Base-by-base conservation (phyloP, 1,140 invertebrate species). In the Mycetomoellerius zeteki region DNA sequence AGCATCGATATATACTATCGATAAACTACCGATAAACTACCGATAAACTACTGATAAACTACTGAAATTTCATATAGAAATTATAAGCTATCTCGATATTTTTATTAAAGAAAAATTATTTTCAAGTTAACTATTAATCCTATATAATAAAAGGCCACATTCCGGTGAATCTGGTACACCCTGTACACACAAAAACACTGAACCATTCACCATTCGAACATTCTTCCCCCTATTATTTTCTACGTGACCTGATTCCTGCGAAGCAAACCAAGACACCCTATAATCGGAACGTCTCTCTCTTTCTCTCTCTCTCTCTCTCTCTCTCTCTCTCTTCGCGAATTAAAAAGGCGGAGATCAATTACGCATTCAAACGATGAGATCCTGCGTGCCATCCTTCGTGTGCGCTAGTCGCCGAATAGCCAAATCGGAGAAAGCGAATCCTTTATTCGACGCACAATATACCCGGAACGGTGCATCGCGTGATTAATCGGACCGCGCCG, bases 331-430 rank as follows among this genome's bases (percentile, higher is more conserved):
- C 27, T 12, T 47, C 12, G 27, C 69, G 54, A 50, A 75, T 75
- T 75, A 73, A 84, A 75, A 84, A 60, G 37, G 27, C 56, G 54
- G n/a, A 84, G 80, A 84, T 84, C 80, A 84, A 75, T 84, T 56
- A 50, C 19, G 69, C 37, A 30, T 75, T 60, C 37, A 50, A 75
- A 14, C 24, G 24, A 71, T 30, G 24, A 14, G 27, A 7, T 60
- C 14, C 24, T 75, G 37, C 14, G 50, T 80, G 37, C 16, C 12
- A 27, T 67, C 62, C 47, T 54, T 50, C 47, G n/a, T 21, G 62
- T 33, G 47, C 76, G 73, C 37, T 78, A 62, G 64, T 30, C 27
- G 37, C 30, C 69, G 56, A 84, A 73, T 75, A 84, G 69, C 69
- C 69, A 56, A 75, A 84, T 75, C 69, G 54, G 69, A 73, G 80